phyloP scores from a whole-genome alignment of 2,113 vertebrate genomes.

The Zosterops japonicus region DNA sequence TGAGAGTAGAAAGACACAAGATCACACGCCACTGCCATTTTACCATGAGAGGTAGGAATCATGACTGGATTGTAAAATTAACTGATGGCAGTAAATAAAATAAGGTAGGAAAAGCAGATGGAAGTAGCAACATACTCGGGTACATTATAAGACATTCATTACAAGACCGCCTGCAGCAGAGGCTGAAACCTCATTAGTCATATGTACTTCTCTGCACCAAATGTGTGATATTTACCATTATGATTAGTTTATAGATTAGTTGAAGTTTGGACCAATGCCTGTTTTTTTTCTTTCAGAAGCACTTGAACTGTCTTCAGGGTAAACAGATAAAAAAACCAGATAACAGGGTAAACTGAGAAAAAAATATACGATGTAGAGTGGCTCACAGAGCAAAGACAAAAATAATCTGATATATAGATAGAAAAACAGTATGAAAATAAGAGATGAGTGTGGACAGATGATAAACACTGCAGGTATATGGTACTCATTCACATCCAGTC shows the following conservation, averaged over 20 bases:
- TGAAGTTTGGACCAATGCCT: not conserved
- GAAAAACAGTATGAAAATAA: not conserved
- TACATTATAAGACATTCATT: conserved; percentile 19
- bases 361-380: not conserved
- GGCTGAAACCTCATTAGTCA: conserved; percentile 60
- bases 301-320: not conserved
- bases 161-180: conserved; percentile 4
- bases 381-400: not conserved
- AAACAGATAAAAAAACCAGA: not conserved
- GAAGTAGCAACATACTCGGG: not conserved
- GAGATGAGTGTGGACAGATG: not conserved
- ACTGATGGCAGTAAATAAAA: not conserved
- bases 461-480: not conserved
- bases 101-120: conserved; percentile 20
- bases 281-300: not conserved
- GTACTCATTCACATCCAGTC: not conserved
- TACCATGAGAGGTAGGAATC: not conserved
- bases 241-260: conserved; percentile 6
- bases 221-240: conserved; percentile 51
- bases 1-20: not conserved
- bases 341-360: not conserved
- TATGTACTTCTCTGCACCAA: conserved; percentile 33
- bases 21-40: not conserved
- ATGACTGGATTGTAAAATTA: not conserved
- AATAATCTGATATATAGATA: not conserved